Evolutionary conservation across 1,140 invertebrate genomes (phyloP).

Genomic region (Micrasema longulum): DNA sequence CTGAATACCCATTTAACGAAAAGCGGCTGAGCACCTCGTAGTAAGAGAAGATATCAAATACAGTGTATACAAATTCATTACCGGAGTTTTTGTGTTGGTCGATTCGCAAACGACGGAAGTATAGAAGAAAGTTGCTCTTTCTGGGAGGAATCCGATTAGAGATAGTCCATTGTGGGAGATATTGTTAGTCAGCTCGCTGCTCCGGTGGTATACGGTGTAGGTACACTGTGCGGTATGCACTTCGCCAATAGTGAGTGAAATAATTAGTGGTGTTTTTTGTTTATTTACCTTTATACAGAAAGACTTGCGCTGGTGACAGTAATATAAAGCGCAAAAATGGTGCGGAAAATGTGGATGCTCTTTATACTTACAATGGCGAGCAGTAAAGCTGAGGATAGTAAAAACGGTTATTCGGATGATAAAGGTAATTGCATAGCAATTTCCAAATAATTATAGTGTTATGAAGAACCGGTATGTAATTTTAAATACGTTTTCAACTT

Average conservation of each 20-base stretch:
- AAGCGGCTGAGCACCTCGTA: conserved; percentile 43
- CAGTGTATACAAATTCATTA: conserved; percentile 27
- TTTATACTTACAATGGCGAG: conserved; percentile 51
- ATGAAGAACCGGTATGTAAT: too few relatives aligned
- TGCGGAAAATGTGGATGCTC: conserved; percentile 53
- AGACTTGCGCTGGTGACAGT: neutral
- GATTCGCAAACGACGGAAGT: conserved; percentile 44
- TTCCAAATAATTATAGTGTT: too few relatives aligned
- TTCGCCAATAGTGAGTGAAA: too few relatives aligned
- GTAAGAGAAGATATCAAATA: conserved; percentile 6
- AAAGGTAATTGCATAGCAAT: too few relatives aligned
- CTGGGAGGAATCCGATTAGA: neutral
- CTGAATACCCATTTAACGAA: conserved; percentile 49
- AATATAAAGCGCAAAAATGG: conserved; percentile 35
- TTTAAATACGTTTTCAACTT: too few relatives aligned
- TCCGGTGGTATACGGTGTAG: too few relatives aligned
- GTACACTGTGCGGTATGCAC: too few relatives aligned
- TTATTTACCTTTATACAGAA: too few relatives aligned
- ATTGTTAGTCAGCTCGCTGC: neutral
- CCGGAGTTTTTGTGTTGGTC: conserved; percentile 15
- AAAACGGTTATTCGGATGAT: conserved; percentile 37
- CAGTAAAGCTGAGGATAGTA: conserved; percentile 44
- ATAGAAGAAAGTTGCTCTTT: conserved; percentile 38
- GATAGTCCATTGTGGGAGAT: too few relatives aligned
- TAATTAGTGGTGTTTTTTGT: too few relatives aligned